These are phyloP conservation scores for Selene dorsalis DNA, from an alignment of 2,797 vertebrate genomes.

Conservation along the genomic window DNA sequence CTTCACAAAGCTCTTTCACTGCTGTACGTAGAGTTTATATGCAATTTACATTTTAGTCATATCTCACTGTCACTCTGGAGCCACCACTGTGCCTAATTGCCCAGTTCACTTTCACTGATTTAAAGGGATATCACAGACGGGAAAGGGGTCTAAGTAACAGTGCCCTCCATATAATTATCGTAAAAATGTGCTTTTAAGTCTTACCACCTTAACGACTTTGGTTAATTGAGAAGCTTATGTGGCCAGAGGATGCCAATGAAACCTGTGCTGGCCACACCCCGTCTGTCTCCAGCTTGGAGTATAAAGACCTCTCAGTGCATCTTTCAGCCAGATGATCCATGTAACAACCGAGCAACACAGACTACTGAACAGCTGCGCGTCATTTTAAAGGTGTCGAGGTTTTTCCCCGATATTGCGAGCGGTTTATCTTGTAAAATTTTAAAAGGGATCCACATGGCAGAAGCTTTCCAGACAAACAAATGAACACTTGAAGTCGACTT, in stretches of 20 bases:
- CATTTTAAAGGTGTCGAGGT: conserved; percentile 55
- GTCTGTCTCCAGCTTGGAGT: conserved; percentile 43
- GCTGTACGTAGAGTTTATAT: neutral
- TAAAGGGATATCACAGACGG: conserved; percentile 10
- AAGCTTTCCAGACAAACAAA: conserved; percentile 30
- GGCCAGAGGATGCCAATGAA: conserved; percentile 42
- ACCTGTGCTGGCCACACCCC: conserved; percentile 28
- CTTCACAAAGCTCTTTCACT: neutral
- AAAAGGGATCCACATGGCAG: conserved; percentile 46
- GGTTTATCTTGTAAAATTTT: conserved; percentile 65
- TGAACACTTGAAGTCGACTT: conserved; percentile 14
- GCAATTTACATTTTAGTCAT: neutral
- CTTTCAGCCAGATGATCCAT: conserved; percentile 75
- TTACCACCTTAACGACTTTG: conserved; percentile 28
- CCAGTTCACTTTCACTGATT: conserved; percentile 40
- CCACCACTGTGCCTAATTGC: conserved; percentile 3
- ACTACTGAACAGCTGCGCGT: conserved; percentile 54
- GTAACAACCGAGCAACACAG: conserved; percentile 25
- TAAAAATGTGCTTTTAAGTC: conserved; percentile 40
- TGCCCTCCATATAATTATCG: conserved; percentile 19
- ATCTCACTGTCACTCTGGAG: neutral
- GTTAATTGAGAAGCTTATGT: conserved; percentile 24
- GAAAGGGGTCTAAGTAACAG: neutral
- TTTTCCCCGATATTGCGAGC: conserved; percentile 44
- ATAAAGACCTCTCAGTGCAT: conserved; percentile 53